Conservation (phyloP, 1,140 invertebrate species). For the Bombus superbus region DNA sequence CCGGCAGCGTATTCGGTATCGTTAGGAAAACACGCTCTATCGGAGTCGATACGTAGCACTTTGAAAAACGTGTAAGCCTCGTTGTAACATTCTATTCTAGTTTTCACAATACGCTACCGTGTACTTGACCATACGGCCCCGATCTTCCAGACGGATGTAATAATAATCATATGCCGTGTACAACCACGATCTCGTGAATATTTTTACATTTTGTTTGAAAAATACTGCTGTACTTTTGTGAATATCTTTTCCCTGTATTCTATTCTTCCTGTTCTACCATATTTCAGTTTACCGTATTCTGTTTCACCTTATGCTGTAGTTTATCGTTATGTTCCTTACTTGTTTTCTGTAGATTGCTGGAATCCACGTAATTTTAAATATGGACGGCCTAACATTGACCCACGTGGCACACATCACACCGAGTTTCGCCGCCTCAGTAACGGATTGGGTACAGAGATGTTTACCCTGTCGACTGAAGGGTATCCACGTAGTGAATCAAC, state of each 20-base stretch:
- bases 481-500: constrained; percentile 91
- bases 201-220: not conserved
- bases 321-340: not conserved
- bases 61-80: not conserved
- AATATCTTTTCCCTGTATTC: not conserved
- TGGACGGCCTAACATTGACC: constrained; percentile 86
- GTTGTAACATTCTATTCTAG: not conserved
- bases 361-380: constrained; percentile 86
- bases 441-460: constrained; percentile 88
- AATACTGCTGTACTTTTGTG: not conserved
- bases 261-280: not conserved
- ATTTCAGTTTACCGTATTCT: not conserved
- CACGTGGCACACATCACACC: constrained; percentile 90
- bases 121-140: too few relatives aligned
- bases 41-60: not conserved
- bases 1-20: not conserved
- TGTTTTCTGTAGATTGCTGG: constrained; percentile 80
- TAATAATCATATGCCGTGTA: not conserved
- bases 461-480: constrained; percentile 87
- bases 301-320: not conserved
- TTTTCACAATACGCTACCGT: too few relatives aligned
- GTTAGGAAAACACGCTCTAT: not conserved
- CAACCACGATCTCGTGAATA: too few relatives aligned
- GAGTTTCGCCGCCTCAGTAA: constrained; percentile 85
- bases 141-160: not conserved